Base-by-base conservation (phyloP, 2,113 vertebrate genomes). In the Malurus melanocephalus region DNA sequence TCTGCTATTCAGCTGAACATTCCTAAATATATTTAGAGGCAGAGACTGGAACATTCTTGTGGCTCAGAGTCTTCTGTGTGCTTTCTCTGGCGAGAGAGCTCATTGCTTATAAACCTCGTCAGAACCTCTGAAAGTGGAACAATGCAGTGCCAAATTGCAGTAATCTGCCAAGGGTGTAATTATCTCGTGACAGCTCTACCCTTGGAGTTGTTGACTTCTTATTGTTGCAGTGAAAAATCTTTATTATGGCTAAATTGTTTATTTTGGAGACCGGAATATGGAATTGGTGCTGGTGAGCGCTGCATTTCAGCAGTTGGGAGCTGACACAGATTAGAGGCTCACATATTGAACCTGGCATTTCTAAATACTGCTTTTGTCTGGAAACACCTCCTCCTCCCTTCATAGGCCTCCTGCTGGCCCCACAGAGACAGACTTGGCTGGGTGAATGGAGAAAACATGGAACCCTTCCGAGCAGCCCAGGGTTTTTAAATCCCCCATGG, bases 181-280 rank as follows among this genome's bases (percentile, higher is more conserved):
- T 96, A 95, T 90, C 92, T 93, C 26, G 16, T 93, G 94, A 94
- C 94, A 95, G 95, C 94, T 94, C 18, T 93, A 94, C 90, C 95
- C 95, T 94, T 94, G 94, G 88, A 95, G 83, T 96, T 90, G 90
- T 79, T 95, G 78, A 86, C 81, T 88, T 94, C 90, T 94, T 92
- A 88, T 69, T 95, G 89, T 95, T 93, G 90, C 89, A 95, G 92
- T 94, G 93, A 92, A 95, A 95, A 95, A 93, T 94, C 88, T 94
- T 92, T 94, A 92, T 93, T 95, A 74, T 93, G 90, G 80, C 75
- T 94, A 90, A 94, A 93, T 64, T 94, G 92, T 94, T 95, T 95
- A 42, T 94, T 94, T 93, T 93, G 90, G 78, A 95, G 90, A 42
- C 62, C 6, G 28, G 86, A 92, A 94, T 93, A 80, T 95, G 71